Evolutionary conservation across 2,888 invertebrate genomes (phyloP), one percentile per base, ranked within the genome.

Genomic region (Eupithecia abbreviata): DNA sequence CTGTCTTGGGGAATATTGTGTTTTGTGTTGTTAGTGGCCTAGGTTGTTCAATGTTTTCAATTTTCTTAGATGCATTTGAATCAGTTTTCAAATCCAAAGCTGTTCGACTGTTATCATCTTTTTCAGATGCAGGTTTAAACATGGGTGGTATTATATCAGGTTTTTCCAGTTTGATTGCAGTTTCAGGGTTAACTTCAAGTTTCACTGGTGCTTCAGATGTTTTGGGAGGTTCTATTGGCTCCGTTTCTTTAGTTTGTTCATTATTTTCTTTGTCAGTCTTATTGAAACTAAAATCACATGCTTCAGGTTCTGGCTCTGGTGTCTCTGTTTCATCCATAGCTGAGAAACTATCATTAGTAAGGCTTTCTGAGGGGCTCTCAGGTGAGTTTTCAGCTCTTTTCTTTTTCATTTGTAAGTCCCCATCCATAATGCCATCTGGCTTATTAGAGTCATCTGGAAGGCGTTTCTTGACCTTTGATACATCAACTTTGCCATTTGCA

Each of bases 301-400:
- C 93, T 84, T 94, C 95, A 73, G 92, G 88, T 83, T 95, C 95
- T 49, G 93, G 91, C 78, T 95, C 95, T 77, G 94, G 94, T 83
- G 92, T 95, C 83, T 96, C 96, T 79, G 96, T 95, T 85, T 96
- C 96, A 88, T 97, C 97, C 92, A 97, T 96, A 71, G 97, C 96
- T 66, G 98, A 97, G 85, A 97, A 98, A 85, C 98, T 98, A 87
- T 98, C 98, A 80, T 98, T 97, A 69, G 98, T 98, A 79, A 98
- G 96, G 88, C 98, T 98, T 88, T 97, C 97, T 66, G 97, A 97
- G 15, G 98, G 98, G 92, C 98, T 98, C 86, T 97, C 96, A 15
- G 96, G 95, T 77, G 96, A 93, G 80, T 96, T 96, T 72, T 86
- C 91, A 74, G 92, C 88, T 83, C 90, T 92, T 84, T 93, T 95